phyloP scores from a whole-genome alignment of 2,113 vertebrate species.

The Tetraodon nigroviridis region DNA sequence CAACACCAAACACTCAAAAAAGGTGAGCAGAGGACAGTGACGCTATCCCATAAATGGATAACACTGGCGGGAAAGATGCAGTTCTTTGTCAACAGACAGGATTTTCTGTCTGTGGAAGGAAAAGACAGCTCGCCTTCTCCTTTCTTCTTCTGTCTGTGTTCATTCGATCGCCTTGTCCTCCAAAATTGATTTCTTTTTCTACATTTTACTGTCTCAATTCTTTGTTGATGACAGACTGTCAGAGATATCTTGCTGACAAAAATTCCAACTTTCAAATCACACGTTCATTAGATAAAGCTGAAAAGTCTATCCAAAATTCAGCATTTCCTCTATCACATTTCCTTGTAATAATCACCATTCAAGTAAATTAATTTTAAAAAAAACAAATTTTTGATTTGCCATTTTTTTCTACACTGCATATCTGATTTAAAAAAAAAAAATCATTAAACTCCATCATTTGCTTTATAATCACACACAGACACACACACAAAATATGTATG shows the following conservation, averaged over 20 bases:
- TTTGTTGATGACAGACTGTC: slow-evolving; percentile 32
- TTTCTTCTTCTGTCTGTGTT: slow-evolving; percentile 25
- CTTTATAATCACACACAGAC: too few species aligned
- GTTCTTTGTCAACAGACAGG: slow-evolving; percentile 33
- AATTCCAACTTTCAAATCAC: slow-evolving; percentile 24
- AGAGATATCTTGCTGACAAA: slow-evolving; percentile 29
- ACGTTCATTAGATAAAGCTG: not conserved
- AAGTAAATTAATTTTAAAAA: too few species aligned
- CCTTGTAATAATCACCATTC: too few species aligned
- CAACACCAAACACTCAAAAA: slow-evolving; percentile 3
- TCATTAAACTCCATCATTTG: too few species aligned
- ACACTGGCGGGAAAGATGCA: slow-evolving; percentile 27
- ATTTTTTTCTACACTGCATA: too few species aligned
- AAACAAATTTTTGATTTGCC: too few species aligned
- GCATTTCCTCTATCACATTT: too few species aligned
- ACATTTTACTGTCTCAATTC: slow-evolving; percentile 21
- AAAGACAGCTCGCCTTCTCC: slow-evolving; percentile 11
- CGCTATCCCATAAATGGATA: slow-evolving; percentile 57
- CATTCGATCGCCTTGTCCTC: slow-evolving; percentile 37
- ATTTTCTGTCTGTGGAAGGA: slow-evolving; percentile 21
- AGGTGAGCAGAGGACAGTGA: slow-evolving; percentile 29
- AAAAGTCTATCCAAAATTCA: too few species aligned
- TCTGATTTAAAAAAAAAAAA: too few species aligned
- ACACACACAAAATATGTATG: not conserved
- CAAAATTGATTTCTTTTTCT: slow-evolving; percentile 16